Percentiles rank a stretch among this genome's conserved stretches.
These are phyloP conservation scores for Dysmachus trigonus DNA, from an alignment of 2,888 invertebrate genomes.

Conservation along the genomic window DNA sequence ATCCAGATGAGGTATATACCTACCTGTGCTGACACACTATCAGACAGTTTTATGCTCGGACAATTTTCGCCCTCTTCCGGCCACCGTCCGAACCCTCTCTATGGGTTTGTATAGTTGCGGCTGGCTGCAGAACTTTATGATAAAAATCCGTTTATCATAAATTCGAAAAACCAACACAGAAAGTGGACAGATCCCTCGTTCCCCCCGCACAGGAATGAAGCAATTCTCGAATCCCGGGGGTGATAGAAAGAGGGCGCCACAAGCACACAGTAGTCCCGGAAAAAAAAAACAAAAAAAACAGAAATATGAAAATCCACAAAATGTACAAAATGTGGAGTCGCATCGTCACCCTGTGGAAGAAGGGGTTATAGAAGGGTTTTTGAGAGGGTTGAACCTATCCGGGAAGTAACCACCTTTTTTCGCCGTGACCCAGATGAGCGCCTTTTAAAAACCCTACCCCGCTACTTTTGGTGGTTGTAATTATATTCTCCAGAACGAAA, in stretches of 20 bases:
- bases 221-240: neutral
- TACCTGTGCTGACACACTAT: conserved; percentile 14
- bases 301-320: neutral
- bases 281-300: too few relatives aligned
- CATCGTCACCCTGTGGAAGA: neutral
- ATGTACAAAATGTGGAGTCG: neutral
- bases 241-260: neutral
- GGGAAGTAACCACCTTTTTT: neutral
- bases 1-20: neutral
- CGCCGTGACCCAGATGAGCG: neutral
- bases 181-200: neutral
- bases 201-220: neutral
- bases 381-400: neutral
- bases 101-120: neutral
- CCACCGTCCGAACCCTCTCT: neutral
- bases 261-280: neutral
- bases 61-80: neutral
- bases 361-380: neutral
- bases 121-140: conserved; percentile 10
- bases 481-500: neutral
- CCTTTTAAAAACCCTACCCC: neutral
- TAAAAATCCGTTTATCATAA: conserved; percentile 40
- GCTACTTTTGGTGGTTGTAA: neutral
- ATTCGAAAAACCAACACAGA: conserved; percentile 5
- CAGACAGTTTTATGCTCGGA: conserved; percentile 10